Evolutionary conservation across 1,140 invertebrate species (phyloP).

Genomic region (Periplaneta americana): DNA sequence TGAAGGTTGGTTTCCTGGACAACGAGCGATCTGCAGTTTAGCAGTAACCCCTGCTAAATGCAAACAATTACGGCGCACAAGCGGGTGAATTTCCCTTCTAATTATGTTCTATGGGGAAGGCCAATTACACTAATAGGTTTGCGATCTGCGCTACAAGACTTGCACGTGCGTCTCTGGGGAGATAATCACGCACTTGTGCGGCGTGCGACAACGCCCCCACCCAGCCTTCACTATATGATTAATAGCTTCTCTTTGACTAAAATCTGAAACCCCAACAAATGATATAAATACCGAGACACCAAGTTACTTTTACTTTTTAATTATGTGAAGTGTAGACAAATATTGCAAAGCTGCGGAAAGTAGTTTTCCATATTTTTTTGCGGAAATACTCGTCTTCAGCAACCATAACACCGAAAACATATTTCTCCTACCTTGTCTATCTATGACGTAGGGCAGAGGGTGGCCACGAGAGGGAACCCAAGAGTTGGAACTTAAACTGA

Average conservation of each 20-base stretch:
- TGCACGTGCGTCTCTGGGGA: neutral
- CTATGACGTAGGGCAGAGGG: no score
- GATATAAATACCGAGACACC: no score
- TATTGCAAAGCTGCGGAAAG: no score
- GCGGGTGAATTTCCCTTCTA: neutral
- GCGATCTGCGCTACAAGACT: neutral
- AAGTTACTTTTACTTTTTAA: no score
- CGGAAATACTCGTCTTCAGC: no score
- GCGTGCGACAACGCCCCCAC: neutral
- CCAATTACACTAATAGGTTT: neutral
- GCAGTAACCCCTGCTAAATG: neutral
- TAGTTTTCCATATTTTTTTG: no score
- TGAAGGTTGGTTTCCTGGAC: neutral
- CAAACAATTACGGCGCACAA: neutral
- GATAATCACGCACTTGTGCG: neutral
- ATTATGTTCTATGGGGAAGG: neutral
- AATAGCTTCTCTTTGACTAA: neutral
- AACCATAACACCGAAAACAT: no score
- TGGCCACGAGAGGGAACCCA: no score
- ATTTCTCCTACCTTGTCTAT: no score
- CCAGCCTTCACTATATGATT: neutral
- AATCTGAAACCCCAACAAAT: no score
- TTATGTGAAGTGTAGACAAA: no score
- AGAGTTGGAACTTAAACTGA: no score
- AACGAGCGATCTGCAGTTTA: neutral